Evolutionary conservation across 2,888 invertebrate genomes (phyloP).

Genomic region (Sarcophaga carnaria): DNA sequence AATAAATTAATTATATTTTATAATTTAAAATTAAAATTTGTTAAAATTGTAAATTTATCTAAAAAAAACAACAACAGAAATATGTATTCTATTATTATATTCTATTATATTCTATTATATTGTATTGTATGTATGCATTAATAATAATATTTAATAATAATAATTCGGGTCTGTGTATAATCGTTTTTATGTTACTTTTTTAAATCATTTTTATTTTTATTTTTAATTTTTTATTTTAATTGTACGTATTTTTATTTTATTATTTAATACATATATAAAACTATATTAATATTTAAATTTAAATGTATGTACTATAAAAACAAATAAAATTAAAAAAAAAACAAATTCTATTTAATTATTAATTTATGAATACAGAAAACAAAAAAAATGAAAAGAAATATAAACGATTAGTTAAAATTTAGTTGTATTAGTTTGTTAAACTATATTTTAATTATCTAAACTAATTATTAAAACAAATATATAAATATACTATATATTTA

Average conservation of each 20-base stretch:
- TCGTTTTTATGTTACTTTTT: conserved; percentile 25
- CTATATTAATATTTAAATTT: conserved; percentile 28
- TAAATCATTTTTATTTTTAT: conserved; percentile 6
- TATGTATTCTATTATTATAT: conserved; percentile 17
- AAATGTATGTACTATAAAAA: conserved; percentile 55
- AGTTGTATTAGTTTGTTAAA: conserved; percentile 68
- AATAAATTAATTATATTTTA: conserved; percentile 25
- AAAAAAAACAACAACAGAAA: conserved; percentile 7
- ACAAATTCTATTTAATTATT: conserved; percentile 36
- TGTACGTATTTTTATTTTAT: conserved; percentile 1
- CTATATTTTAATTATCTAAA: conserved; percentile 66
- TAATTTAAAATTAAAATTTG: conserved; percentile 14
- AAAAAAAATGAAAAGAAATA: conserved; percentile 27
- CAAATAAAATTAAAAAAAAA: background rate
- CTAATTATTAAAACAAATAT: conserved; percentile 60
- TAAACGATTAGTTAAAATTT: conserved; percentile 67
- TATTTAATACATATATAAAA: background rate
- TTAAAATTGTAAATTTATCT: conserved; percentile 19
- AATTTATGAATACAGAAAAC: conserved; percentile 33
- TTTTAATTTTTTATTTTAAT: background rate
- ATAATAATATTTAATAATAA: conserved; percentile 6
- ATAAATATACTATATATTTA: conserved; percentile 53
- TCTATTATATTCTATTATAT: background rate
- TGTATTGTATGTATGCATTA: conserved; percentile 25
- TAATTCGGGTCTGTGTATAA: conserved; percentile 57